phyloP scores from a whole-genome alignment of 30 jellyfish, hydroid and myxozoan species.

The Aurelia sp. region DNA sequence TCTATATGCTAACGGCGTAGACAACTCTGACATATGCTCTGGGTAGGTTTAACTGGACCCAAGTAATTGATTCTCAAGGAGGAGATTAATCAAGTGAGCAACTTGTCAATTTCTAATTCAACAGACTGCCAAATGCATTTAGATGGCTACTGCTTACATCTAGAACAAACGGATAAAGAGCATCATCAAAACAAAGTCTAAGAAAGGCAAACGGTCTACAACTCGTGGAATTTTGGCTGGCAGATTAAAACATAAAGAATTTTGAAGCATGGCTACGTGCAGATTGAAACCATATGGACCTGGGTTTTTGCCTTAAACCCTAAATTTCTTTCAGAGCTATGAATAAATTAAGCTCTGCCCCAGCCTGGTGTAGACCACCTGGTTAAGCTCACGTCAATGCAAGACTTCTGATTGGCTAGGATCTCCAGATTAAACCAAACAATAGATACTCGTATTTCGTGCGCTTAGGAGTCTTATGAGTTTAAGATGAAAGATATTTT shows the following conservation, averaged over 20 bases:
- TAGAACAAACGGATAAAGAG: no score
- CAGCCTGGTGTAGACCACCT: slow-evolving; percentile 80
- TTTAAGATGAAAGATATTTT: no score
- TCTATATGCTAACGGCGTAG: no score
- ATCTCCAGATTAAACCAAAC: not conserved
- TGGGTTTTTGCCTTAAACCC: slow-evolving; percentile 41
- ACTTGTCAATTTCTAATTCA: no score
- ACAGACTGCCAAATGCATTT: no score
- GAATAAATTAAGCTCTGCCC: slow-evolving; percentile 70
- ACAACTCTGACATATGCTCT: no score
- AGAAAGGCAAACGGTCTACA: not conserved
- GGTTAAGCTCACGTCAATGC: slow-evolving; percentile 17
- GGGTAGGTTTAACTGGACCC: no score
- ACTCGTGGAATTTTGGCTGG: slow-evolving; percentile 2
- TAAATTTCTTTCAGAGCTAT: slow-evolving; percentile 32
- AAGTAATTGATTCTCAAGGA: no score
- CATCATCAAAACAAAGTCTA: no score
- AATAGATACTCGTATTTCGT: not conserved
- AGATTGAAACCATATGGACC: slow-evolving; percentile 73
- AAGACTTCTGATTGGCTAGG: slow-evolving; percentile 38
- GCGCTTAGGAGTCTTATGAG: slow-evolving; percentile 11
- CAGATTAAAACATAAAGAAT: slow-evolving; percentile 15
- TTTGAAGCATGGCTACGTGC: slow-evolving; percentile 65
- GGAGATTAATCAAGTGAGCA: no score
- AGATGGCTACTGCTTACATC: no score